phyloP scores from a whole-genome alignment of 2,113 vertebrate genomes.

The Cyphotilapia sp. region DNA sequence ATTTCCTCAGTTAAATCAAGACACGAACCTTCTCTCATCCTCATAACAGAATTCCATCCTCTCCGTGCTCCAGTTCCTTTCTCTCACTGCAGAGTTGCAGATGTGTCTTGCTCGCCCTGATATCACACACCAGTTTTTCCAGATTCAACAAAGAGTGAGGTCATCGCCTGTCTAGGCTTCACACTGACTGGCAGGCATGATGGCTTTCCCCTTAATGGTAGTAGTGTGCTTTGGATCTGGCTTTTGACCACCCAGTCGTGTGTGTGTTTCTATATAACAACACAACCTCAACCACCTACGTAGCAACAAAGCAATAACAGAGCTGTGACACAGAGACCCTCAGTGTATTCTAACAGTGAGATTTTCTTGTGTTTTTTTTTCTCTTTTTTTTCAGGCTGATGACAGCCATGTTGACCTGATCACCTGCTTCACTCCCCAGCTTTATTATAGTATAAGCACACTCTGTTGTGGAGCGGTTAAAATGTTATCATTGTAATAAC shows the following conservation, averaged over 20 bases:
- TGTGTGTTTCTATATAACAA: neutral
- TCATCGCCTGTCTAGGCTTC: constrained; percentile 14
- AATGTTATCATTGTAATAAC: neutral
- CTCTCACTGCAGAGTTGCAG: neutral
- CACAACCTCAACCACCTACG: neutral
- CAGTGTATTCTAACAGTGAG: neutral
- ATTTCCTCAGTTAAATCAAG: neutral
- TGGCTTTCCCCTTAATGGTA: constrained; percentile 4
- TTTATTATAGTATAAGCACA: neutral
- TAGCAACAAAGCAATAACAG: constrained; percentile 23
- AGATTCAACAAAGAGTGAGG: constrained; percentile 29
- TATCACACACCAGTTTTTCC: neutral
- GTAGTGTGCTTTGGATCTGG: neutral
- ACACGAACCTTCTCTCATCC: neutral
- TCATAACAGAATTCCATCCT: neutral
- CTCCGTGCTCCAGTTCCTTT: neutral
- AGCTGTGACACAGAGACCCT: neutral
- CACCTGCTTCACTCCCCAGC: neutral
- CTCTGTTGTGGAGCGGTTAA: neutral
- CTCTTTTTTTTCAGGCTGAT: neutral
- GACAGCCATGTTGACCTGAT: neutral
- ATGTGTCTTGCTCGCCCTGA: neutral
- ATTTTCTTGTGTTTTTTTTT: neutral
- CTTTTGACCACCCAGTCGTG: neutral
- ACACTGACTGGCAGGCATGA: constrained; percentile 17